phyloP scores from a whole-genome alignment of 2,888 invertebrate genomes.

The Ypsolopha scabrella region DNA sequence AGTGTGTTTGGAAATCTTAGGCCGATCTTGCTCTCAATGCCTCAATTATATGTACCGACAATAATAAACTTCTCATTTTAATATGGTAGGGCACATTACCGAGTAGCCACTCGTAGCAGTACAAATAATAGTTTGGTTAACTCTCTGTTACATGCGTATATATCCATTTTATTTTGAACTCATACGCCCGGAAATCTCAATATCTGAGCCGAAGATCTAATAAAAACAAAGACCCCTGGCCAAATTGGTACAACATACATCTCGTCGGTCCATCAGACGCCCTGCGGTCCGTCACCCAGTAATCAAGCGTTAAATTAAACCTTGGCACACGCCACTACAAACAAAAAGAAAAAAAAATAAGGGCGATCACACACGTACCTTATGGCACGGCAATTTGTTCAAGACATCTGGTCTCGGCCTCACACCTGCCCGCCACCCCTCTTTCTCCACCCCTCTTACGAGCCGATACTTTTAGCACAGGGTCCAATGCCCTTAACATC shows the following conservation, averaged over 20 bases:
- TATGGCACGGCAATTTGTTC: slow-evolving; percentile 66
- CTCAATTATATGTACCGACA: no score
- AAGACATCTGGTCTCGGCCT: slow-evolving; percentile 67
- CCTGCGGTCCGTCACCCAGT: slow-evolving; percentile 25
- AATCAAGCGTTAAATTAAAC: slow-evolving; percentile 71
- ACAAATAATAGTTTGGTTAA: no score
- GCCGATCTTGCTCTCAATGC: no score
- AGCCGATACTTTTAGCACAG: slow-evolving; percentile 47
- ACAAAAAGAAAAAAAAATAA: slow-evolving; percentile 22
- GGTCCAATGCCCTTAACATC: slow-evolving; percentile 57
- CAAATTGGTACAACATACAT: slow-evolving; percentile 19
- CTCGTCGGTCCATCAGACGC: slow-evolving; percentile 44
- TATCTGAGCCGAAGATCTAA: not conserved
- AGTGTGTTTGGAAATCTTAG: no score
- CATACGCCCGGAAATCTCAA: no score
- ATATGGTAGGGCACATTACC: no score
- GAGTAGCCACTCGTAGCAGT: no score
- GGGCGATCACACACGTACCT: slow-evolving; percentile 64
- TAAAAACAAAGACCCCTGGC: not conserved
- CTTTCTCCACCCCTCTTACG: slow-evolving; percentile 14
- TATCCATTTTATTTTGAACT: no score
- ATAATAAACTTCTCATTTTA: no score
- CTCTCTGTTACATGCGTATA: no score
- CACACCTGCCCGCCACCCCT: slow-evolving; percentile 52
- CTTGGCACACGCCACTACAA: slow-evolving; percentile 62